Conservation (phyloP, 2,113 vertebrate genomes). For the Ploceus nigricollis region DNA sequence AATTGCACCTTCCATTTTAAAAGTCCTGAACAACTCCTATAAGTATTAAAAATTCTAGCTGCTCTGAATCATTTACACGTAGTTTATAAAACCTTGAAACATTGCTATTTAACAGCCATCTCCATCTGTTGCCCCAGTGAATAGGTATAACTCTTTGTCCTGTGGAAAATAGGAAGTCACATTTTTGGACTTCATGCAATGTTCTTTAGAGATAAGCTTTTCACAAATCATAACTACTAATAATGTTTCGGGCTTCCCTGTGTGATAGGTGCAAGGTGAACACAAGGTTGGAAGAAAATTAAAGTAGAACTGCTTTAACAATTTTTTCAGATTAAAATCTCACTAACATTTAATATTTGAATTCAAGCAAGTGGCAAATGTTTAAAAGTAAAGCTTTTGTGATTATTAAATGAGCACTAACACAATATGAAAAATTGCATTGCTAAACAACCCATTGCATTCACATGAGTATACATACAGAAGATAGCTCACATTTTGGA, state of each 20-base stretch:
- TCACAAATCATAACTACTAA: constrained; percentile 16
- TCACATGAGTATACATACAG: neutral
- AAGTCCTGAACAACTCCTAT: constrained; percentile 19
- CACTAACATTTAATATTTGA: neutral
- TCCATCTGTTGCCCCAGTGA: neutral
- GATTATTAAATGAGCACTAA: constrained; percentile 14
- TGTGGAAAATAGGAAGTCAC: neutral
- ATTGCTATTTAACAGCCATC: constrained; percentile 18
- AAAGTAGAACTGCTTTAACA: neutral
- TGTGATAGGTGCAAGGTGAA: constrained; percentile 14
- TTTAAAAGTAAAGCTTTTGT: neutral
- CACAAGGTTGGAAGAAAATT: constrained; percentile 16
- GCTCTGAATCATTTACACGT: constrained; percentile 20
- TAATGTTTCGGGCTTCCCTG: neutral
- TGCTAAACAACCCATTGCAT: neutral
- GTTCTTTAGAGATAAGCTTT: constrained; percentile 28
- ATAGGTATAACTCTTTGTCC: constrained; percentile 7
- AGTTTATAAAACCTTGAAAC: constrained; percentile 36
- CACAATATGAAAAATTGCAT: neutral
- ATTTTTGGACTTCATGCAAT: neutral
- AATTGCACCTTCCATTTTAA: constrained; percentile 32
- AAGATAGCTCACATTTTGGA: neutral
- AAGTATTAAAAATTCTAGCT: constrained; percentile 19
- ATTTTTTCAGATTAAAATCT: neutral
- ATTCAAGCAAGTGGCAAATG: neutral